Evolutionary conservation across 2,888 invertebrate genomes (phyloP).

Genomic region (Macaria notata): DNA sequence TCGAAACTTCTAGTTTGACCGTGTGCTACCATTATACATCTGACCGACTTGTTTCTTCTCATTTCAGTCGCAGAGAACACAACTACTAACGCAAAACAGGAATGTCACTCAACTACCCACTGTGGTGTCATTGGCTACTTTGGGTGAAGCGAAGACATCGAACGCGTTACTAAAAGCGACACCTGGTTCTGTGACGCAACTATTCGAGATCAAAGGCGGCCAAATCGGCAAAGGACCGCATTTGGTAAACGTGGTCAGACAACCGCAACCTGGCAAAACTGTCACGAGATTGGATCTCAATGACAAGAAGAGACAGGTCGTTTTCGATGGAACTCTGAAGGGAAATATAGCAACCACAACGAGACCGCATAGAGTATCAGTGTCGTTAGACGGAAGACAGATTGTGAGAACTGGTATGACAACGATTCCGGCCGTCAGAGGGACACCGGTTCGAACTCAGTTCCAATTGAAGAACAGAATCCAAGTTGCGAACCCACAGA

Average conservation of each 20-base stretch:
- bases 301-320: slow-evolving; percentile 56
- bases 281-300: slow-evolving; percentile 51
- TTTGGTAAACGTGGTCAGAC: slow-evolving; percentile 68
- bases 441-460: slow-evolving; percentile 53
- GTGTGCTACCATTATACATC: too few species aligned
- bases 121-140: slow-evolving; percentile 63
- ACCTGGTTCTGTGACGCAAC: slow-evolving; percentile 63
- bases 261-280: slow-evolving; percentile 58
- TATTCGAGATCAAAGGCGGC: slow-evolving; percentile 69
- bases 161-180: slow-evolving; percentile 57
- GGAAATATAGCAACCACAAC: slow-evolving; percentile 35
- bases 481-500: slow-evolving; percentile 41
- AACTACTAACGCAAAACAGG: slow-evolving; percentile 58
- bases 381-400: slow-evolving; percentile 60
- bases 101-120: slow-evolving; percentile 49
- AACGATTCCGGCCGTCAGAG: slow-evolving; percentile 40
- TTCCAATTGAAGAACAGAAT: slow-evolving; percentile 60
- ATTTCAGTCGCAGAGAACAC: slow-evolving; percentile 51
- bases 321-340: slow-evolving; percentile 41
- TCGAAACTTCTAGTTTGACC: too few species aligned
- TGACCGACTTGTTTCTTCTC: too few species aligned
- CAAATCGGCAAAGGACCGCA: slow-evolving; percentile 67
- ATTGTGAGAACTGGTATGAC: slow-evolving; percentile 35
- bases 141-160: slow-evolving; percentile 52
- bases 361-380: slow-evolving; percentile 49